Evolutionary conservation across 2,797 vertebrate genomes (phyloP), one percentile per base, ranked within the genome.

Genomic region (Enoplosus armatus): DNA sequence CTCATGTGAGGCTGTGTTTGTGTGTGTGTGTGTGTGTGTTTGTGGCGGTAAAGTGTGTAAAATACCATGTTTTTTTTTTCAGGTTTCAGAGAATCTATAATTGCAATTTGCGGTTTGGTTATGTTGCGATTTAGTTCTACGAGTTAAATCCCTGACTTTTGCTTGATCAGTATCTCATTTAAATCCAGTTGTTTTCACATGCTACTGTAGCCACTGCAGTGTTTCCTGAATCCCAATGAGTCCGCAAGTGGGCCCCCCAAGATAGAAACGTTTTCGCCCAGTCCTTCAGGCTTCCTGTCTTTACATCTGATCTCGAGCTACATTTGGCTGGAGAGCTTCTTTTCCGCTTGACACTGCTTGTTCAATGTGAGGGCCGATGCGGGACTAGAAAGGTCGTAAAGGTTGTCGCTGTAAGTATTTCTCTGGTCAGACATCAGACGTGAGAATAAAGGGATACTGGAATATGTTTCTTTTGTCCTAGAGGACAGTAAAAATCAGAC

Each of bases 211-310:
- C 31, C 82, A 11, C 77, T 11, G 43, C 58, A 11, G 64, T 59
- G 54, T 63, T 84, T 82, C 55, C 53, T 82, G 80, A 82, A 85
- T 81, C 35, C 35, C 29, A 72, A 26, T 27, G 80, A 63, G 55
- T 70, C 63, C 48, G 31, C 33, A 54, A 70, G 7, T 27, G 1
- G 53, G 35, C 35, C 27, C 18, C 39, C n/a, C 12, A 59, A 64
- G n/a, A 56, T 59, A 60, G 33, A 29, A 41, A 51, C 31, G 12
- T 43, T 26, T 67, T 48, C 47, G 86, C 84, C 22, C 24, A 33
- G 56, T 77, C 27, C n/a, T 63, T 61, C 50, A 33, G 67, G 54
- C 45, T 73, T 72, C 62, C 58, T 62, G 64, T 60, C 60, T 27
- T 62, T 16, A 64, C 63, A 50, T 54, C 50, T 35, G 58, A 72